Base-by-base conservation (phyloP, 2,113 vertebrate species). In the Neodontobutis hainanensis region DNA sequence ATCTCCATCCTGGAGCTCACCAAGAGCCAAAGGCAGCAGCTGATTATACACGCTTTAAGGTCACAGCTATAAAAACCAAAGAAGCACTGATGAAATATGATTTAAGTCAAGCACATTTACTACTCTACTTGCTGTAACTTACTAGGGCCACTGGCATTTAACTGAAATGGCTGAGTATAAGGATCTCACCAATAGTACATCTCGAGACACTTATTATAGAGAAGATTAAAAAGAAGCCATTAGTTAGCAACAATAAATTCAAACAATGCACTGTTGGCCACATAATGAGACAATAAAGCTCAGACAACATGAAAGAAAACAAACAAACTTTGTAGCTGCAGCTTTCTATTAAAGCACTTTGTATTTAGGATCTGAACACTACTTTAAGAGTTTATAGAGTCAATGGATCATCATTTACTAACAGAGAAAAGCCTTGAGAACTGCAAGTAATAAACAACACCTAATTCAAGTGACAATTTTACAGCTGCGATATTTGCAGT, bases 21-120 rank as follows among this genome's bases (percentile, higher is more conserved):
- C 66, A 40, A 34, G 34, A 78, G 50, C 64, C 34, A 61, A 67
- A 76, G 40, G 68, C 62, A 67, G 73, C n/a, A 10, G 38, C 74
- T 73, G 78, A 82, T 70, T 83, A 68, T 77, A 63, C 46, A 36
- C 64, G 2, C 64, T 77, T 77, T 84, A 88, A 87, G 82, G 84
- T 89, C 84, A 89, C 51, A n/a, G 73, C 79, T 44, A 62, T 88
- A 89, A 87, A 89, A 87, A 46, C 59, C 61, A 36, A 65, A 72
- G 68, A 87, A 80, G 73, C 71, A 10, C 80, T 81, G 76, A 77
- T 87, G 70, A 88, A 86, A 80, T 77, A 83, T 76, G 74, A 87
- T 85, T 73, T 8, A 9, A 85, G 62, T 71, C 59, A 63, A 86
- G 77, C 27, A 58, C 66, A 66, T 88, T 83, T 86, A 83, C 80